Evolutionary conservation across 1,140 invertebrate genomes (phyloP).

Genomic region (Cydia splendana): DNA sequence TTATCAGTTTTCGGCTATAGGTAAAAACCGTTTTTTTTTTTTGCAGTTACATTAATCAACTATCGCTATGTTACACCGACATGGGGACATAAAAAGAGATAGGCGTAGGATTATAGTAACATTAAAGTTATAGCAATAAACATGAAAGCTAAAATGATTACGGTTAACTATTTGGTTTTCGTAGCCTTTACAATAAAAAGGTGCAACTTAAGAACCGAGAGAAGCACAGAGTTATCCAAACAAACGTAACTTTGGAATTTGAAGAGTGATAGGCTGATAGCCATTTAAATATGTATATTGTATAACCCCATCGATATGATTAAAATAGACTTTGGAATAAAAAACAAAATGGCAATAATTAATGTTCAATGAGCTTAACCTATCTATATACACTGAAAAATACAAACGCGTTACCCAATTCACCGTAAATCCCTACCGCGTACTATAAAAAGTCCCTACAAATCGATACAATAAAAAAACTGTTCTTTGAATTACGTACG

Average conservation of each 20-base stretch:
- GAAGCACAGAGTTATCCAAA: not conserved
- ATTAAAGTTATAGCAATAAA: not conserved
- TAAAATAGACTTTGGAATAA: conserved; percentile 26
- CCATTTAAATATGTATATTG: not conserved
- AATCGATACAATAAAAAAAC: not conserved
- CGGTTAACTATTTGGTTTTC: conserved; percentile 23
- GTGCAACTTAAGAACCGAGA: conserved; percentile 7
- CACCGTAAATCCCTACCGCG: not conserved
- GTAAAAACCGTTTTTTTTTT: too few relatives aligned
- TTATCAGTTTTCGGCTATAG: too few relatives aligned
- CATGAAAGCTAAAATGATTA: conserved; percentile 12
- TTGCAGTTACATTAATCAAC: too few relatives aligned
- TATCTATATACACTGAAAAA: not conserved
- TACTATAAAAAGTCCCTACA: not conserved
- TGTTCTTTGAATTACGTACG: not conserved
- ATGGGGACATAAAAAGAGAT: not conserved
- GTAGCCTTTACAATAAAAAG: conserved; percentile 10
- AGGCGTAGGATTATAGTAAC: not conserved
- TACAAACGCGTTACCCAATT: not conserved
- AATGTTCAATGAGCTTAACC: conserved; percentile 25
- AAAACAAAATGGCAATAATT: conserved; percentile 30
- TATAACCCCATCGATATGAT: not conserved
- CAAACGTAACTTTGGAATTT: not conserved
- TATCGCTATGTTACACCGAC: not conserved
- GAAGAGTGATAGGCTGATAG: not conserved